phyloP scores from a whole-genome alignment of 2,888 invertebrate genomes.

The Sericinus montela region DNA sequence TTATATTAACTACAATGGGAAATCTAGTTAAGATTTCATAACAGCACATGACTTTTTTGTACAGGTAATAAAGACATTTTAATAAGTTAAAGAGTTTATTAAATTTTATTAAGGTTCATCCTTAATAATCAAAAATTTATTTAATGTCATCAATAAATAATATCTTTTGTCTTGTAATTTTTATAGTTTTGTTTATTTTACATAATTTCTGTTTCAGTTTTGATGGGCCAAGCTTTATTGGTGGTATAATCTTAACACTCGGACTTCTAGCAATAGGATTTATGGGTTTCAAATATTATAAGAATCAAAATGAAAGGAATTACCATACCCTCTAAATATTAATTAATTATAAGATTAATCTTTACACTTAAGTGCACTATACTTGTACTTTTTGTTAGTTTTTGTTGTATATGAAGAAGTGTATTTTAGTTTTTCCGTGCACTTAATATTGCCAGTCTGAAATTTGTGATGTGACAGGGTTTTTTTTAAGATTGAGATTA shows the following conservation, averaged over 20 bases:
- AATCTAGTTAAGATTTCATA: too few relatives aligned
- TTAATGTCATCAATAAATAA: too few relatives aligned
- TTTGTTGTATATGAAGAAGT: constrained; percentile 15
- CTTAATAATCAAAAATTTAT: too few relatives aligned
- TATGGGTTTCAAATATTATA: constrained; percentile 93
- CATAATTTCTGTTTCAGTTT: constrained; percentile 64
- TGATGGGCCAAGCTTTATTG: constrained; percentile 88
- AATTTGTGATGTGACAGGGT: constrained; percentile 21
- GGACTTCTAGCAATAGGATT: constrained; percentile 89
- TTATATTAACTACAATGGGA: too few relatives aligned
- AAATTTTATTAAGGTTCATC: too few relatives aligned
- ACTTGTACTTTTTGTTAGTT: constrained; percentile 20
- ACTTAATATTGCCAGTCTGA: constrained; percentile 18
- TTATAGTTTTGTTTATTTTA: too few relatives aligned
- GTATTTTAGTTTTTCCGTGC: constrained; percentile 27
- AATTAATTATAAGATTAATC: constrained; percentile 25
- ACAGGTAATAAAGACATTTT: too few relatives aligned
- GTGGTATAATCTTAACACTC: constrained; percentile 90
- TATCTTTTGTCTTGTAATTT: too few relatives aligned
- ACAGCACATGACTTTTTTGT: too few relatives aligned
- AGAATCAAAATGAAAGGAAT: constrained; percentile 89
- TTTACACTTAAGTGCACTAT: constrained; percentile 57
- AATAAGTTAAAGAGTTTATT: too few relatives aligned
- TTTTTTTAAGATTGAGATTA: constrained; percentile 17
- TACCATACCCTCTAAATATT: constrained; percentile 90